These are phyloP conservation scores for Sinonovacula constricta DNA, from an alignment of 1,140 invertebrate species.

Conservation along the genomic window DNA sequence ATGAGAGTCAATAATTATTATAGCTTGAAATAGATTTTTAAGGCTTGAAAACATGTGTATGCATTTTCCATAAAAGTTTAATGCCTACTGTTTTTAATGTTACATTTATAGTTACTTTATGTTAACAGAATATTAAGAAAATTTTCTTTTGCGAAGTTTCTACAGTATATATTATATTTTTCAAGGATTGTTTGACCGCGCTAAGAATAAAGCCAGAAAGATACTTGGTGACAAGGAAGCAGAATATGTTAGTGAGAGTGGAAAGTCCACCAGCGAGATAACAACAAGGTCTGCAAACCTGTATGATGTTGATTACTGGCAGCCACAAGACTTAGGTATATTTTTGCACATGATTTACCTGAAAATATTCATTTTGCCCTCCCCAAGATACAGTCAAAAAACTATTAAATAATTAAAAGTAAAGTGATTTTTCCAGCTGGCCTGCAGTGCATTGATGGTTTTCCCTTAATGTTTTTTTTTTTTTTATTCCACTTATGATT, in stretches of 20 bases:
- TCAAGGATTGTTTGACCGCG: constrained; percentile 90
- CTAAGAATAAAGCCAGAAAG: constrained; percentile 93
- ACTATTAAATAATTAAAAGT: no score
- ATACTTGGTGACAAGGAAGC: constrained; percentile 84
- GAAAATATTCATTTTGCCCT: no score
- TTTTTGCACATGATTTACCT: not conserved
- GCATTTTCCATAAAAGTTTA: not conserved
- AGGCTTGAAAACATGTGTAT: no score
- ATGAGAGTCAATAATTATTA: no score
- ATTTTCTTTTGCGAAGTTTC: no score
- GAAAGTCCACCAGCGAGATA: not conserved
- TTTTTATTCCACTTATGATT: no score
- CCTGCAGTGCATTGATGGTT: no score
- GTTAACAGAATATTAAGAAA: no score
- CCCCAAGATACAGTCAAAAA: no score
- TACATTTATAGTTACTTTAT: not conserved
- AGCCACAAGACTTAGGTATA: constrained; percentile 75
- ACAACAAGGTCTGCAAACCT: constrained; percentile 25
- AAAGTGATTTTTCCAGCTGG: no score
- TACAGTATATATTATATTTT: constrained; percentile 42
- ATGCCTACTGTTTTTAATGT: not conserved
- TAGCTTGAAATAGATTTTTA: no score
- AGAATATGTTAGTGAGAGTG: constrained; percentile 44
- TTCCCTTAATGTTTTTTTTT: no score
- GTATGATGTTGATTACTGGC: constrained; percentile 66